Conservation (phyloP, 2,797 vertebrate genomes). For the Acrossocheilus wenchowensis region DNA sequence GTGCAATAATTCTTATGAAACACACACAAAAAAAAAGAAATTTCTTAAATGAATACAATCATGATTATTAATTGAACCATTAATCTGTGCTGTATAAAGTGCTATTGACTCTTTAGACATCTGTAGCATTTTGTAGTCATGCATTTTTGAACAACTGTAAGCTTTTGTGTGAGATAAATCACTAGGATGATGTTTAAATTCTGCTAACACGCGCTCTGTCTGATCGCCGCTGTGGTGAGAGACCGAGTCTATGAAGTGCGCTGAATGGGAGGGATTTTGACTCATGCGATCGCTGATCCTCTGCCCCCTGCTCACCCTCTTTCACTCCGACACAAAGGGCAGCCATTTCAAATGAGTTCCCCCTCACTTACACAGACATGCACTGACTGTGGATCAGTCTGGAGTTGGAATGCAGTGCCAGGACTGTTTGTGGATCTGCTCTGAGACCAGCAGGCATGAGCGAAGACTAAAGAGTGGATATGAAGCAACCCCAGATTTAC, state of each 20-base stretch:
- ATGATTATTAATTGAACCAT: background rate
- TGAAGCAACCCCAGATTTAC: constrained; percentile 46
- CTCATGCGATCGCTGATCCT: constrained; percentile 57
- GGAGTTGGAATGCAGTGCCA: background rate
- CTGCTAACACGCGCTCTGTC: background rate
- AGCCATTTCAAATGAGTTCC: constrained; percentile 36
- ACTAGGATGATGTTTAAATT: background rate
- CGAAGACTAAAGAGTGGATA: constrained; percentile 28
- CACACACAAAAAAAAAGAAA: background rate
- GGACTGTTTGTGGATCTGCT: constrained; percentile 25
- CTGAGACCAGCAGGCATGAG: constrained; percentile 33
- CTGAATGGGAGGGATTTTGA: constrained; percentile 57
- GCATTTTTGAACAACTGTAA: background rate
- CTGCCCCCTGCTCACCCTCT: constrained; percentile 56
- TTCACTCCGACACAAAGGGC: constrained; percentile 65
- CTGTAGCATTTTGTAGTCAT: background rate
- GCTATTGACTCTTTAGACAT: background rate
- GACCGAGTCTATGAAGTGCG: constrained; percentile 31
- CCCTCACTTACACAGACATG: background rate
- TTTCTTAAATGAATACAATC: background rate
- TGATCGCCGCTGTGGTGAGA: background rate
- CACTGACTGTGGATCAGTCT: constrained; percentile 39
- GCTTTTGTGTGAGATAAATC: background rate
- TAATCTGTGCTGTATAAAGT: background rate
- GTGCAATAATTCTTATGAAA: background rate